phyloP scores from a whole-genome alignment of 2,888 invertebrate species.

The Phyto melanocephala region DNA sequence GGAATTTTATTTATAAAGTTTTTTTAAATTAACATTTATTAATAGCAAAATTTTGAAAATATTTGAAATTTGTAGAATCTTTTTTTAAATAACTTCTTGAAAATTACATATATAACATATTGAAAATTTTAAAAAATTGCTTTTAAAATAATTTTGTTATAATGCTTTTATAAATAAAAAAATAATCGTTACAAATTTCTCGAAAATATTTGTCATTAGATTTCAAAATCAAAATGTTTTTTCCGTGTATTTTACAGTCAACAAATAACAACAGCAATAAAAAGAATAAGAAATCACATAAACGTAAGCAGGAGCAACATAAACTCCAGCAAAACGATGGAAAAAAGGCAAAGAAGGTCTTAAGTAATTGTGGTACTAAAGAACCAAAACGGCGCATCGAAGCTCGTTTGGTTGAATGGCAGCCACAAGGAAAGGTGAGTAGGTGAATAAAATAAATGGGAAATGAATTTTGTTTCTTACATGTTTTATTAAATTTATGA shows the following conservation, averaged over 20 bases:
- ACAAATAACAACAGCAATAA: constrained; percentile 54
- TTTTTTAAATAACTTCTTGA: too few relatives aligned
- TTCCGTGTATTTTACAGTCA: constrained; percentile 20
- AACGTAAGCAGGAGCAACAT: constrained; percentile 64
- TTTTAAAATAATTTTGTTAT: too few relatives aligned
- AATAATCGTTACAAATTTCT: too few relatives aligned
- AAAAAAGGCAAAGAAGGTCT: constrained; percentile 73
- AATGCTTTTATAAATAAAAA: too few relatives aligned
- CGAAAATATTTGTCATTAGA: too few relatives aligned
- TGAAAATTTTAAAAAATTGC: too few relatives aligned
- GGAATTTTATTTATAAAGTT: too few relatives aligned
- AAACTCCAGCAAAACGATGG: constrained; percentile 77
- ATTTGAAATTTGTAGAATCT: too few relatives aligned
- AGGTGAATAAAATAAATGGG: constrained; percentile 17
- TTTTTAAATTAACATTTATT: too few relatives aligned
- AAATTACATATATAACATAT: too few relatives aligned
- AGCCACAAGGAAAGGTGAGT: constrained; percentile 79
- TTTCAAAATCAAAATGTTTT: too few relatives aligned
- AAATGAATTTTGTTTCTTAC: neutral
- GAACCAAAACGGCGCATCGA: constrained; percentile 80
- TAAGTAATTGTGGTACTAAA: constrained; percentile 81
- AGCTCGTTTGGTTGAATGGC: constrained; percentile 82
- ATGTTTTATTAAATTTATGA: neutral
- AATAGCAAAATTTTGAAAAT: too few relatives aligned
- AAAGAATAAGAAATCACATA: constrained; percentile 58